Evolutionary conservation across 1,140 invertebrate species (phyloP).

Genomic region (Contarinia nasturtii): DNA sequence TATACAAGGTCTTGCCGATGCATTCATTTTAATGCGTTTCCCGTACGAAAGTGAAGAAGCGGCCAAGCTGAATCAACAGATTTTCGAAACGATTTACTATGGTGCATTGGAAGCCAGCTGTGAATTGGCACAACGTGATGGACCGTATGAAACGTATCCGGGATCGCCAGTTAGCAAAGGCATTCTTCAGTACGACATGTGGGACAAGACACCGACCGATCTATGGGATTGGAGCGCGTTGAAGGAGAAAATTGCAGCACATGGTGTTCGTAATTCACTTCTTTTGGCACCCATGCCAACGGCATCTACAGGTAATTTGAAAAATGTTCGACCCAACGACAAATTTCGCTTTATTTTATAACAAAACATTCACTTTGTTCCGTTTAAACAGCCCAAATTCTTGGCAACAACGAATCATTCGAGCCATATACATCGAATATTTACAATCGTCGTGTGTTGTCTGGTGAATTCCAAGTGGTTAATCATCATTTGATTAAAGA

Average conservation of each 20-base stretch:
- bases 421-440: slow-evolving; percentile 56
- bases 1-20: slow-evolving; percentile 50
- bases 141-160: slow-evolving; percentile 43
- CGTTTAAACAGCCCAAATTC: slow-evolving; percentile 32
- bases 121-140: slow-evolving; percentile 39
- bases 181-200: slow-evolving; percentile 53
- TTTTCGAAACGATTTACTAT: slow-evolving; percentile 57
- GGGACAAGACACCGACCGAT: slow-evolving; percentile 36
- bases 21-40: slow-evolving; percentile 47
- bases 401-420: slow-evolving; percentile 56
- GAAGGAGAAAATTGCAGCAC: slow-evolving; percentile 35
- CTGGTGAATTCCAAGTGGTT: slow-evolving; percentile 54
- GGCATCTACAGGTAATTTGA: slow-evolving; percentile 29
- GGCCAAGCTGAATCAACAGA: slow-evolving; percentile 38
- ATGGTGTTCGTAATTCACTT: slow-evolving; percentile 46
- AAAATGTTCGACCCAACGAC: too few relatives aligned
- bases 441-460: slow-evolving; percentile 43
- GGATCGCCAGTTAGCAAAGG: slow-evolving; percentile 46
- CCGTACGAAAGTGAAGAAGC: slow-evolving; percentile 39
- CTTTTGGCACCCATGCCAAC: slow-evolving; percentile 59
- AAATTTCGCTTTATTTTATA: too few relatives aligned
- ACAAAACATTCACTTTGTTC: too few relatives aligned
- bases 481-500: slow-evolving; percentile 50
- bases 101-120: slow-evolving; percentile 44
- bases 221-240: slow-evolving; percentile 41